Percentiles rank a stretch among this genome's conserved stretches.
phyloP scores from a whole-genome alignment of 2,797 vertebrate genomes.

The Cottoperca gobio region DNA sequence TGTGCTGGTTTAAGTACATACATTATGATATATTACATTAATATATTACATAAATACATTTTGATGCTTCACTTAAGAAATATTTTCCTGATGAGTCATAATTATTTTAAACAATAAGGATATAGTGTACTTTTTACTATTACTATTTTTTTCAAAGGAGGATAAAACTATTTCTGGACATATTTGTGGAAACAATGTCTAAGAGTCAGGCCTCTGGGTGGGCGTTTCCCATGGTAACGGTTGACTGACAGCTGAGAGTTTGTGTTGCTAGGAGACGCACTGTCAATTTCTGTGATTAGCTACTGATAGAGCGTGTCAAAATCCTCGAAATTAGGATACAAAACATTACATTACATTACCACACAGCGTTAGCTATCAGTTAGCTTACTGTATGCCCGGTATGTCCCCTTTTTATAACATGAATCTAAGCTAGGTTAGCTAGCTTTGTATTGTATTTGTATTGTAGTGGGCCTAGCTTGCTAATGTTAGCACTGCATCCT shows the following conservation, averaged over 20 bases:
- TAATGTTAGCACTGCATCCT: background rate
- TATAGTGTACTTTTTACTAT: too few species aligned
- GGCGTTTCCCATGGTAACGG: background rate
- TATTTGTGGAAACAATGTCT: background rate
- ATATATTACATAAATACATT: too few species aligned
- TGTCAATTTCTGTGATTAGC: background rate
- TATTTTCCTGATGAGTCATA: constrained; percentile 8
- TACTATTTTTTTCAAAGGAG: background rate
- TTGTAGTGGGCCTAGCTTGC: background rate
- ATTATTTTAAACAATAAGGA: background rate
- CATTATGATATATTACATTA: too few species aligned
- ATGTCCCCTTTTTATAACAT: background rate
- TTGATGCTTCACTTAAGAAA: background rate
- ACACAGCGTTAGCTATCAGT: background rate
- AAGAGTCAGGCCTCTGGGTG: background rate
- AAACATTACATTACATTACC: background rate
- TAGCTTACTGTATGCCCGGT: background rate
- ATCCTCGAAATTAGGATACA: background rate
- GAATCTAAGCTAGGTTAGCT: background rate
- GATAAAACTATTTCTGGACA: background rate
- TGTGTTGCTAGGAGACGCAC: background rate
- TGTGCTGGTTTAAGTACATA: background rate
- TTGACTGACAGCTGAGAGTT: constrained; percentile 6
- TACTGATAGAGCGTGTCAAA: background rate
- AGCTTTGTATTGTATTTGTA: background rate